Evolutionary conservation across 2,888 invertebrate species (phyloP), one percentile per base, ranked within the genome.

Genomic region (Meghimatium bilineatum): DNA sequence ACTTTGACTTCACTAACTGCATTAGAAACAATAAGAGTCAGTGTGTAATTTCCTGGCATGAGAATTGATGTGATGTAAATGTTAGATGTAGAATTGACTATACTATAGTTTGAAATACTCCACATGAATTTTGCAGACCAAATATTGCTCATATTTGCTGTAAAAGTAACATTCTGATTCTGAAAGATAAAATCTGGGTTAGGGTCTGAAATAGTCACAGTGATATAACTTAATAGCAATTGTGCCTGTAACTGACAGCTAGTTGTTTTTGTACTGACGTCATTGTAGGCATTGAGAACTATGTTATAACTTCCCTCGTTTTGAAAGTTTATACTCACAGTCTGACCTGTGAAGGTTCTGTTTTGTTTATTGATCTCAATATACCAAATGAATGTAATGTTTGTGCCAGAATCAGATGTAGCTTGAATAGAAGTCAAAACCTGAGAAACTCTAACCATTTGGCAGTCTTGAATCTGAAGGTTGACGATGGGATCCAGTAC

Each of bases 281-380:
- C 85, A 87, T 91, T 91, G 26, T 75, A 69, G 8, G 88, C 90
- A 52, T 34, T 83, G 14, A 91, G 86, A 20, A 74, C 75, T 29
- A 90, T 44, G 12, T 71, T 85, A 75, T 90, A 88, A 0, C 72
- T 72, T 49, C 89, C 90, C 20, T 84, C 81, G 34, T 44, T 23
- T 20, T 75, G 82, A 20, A 86, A 86, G 5, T 34, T 71, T 36
- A 81, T 36, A 23, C 36, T 77, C 20, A 83, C 12, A 49, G n/a
- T 83, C 44, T 82, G 72, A 8, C 84, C 83, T n/a, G n/a, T n/a
- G 10, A 49, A 38, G n/a, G 76, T 82, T 17, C 14, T 78, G n/a
- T 82, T 85, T 26, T 52, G n/a, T 5, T 63, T 76, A 14, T 66
- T 75, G 23, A 75, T 38, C 75, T 80, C 79, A 17, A 86, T 56